phyloP scores from a whole-genome alignment of 2,113 vertebrate genomes.

The Thamnaconus septentrionalis region DNA sequence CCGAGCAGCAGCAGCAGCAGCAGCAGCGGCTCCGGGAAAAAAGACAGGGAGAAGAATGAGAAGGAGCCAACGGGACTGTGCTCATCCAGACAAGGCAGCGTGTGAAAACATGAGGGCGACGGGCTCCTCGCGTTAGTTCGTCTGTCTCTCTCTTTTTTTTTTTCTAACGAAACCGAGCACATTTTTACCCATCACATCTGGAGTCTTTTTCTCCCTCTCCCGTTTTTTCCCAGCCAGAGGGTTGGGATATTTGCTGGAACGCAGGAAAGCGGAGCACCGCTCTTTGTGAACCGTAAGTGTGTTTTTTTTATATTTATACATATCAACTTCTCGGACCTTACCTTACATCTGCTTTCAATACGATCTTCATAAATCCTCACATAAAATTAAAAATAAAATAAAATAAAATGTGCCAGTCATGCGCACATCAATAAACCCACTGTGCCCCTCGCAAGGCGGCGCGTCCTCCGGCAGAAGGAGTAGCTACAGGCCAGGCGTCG shows the following conservation, averaged over 20 bases:
- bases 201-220: neutral
- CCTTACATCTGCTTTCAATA: too few relatives aligned
- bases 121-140: neutral
- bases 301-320: neutral
- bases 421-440: neutral
- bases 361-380: neutral
- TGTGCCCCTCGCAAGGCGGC: constrained; percentile 19
- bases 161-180: neutral
- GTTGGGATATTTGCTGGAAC: constrained; percentile 29
- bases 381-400: neutral
- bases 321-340: neutral
- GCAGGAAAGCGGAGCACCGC: constrained; percentile 33
- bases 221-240: neutral
- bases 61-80: constrained; percentile 9
- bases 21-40: constrained; percentile 30
- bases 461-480: constrained; percentile 20
- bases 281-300: constrained; percentile 52
- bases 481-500: neutral
- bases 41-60: constrained; percentile 53
- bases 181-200: neutral
- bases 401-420: neutral
- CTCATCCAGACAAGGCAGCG: constrained; percentile 24
- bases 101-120: constrained; percentile 50
- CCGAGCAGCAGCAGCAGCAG: too few relatives aligned
- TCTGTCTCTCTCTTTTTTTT: neutral